Percentiles rank a stretch among this genome's conserved stretches.
phyloP scores from a whole-genome alignment of 2,797 vertebrate genomes.

The Chrysocyon brachyurus region DNA sequence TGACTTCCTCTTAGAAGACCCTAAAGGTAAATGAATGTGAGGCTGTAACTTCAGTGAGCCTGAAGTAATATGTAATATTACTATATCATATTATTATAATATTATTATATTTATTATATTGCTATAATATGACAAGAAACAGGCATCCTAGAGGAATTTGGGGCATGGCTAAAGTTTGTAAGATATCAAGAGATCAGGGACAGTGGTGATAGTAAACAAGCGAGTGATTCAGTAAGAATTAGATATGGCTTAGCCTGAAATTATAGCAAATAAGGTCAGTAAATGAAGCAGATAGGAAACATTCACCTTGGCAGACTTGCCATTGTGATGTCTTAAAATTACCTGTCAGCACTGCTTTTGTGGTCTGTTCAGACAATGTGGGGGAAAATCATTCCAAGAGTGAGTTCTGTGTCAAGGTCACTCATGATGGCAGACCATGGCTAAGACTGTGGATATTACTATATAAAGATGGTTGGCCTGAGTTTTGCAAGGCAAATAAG shows the following conservation, averaged over 20 bases:
- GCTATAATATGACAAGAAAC: not conserved
- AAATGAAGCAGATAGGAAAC: not conserved
- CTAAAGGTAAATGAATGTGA: not conserved
- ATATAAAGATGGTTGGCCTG: not conserved
- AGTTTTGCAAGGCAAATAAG: not conserved
- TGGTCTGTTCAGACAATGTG: not conserved
- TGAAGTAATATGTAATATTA: not conserved
- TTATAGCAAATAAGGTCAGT: constrained; percentile 26
- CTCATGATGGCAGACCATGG: not conserved
- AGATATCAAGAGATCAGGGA: not conserved
- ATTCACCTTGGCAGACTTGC: not conserved
- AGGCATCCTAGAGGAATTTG: constrained; percentile 33
- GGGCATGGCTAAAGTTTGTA: not conserved
- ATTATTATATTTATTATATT: no score
- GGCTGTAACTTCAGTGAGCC: not conserved
- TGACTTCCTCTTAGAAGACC: not conserved
- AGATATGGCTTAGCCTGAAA: not conserved
- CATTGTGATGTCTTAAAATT: not conserved
- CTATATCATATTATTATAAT: no score
- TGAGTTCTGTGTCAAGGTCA: not conserved
- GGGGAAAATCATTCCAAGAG: not conserved
- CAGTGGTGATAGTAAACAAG: constrained; percentile 32
- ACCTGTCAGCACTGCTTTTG: not conserved
- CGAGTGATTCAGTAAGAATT: constrained; percentile 32
- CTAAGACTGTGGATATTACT: not conserved